A percentile compares a stretch with the other conserved stretches of the same genome.
Conservation (phyloP, 2,888 invertebrate genomes). For the Xestia ashworthii region DNA sequence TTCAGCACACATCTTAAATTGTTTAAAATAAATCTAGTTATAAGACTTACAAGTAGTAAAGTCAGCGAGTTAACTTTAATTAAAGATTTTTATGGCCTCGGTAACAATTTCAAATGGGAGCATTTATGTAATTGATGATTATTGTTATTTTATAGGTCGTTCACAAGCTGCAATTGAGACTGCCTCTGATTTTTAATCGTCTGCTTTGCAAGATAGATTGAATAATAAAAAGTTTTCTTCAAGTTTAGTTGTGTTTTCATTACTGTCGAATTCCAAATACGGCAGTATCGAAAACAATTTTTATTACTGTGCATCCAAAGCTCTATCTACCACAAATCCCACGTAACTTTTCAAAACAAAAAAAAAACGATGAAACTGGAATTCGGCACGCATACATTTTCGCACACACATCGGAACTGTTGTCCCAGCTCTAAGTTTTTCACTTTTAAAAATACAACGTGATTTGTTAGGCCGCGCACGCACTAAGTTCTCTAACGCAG, state of each 20-base stretch:
- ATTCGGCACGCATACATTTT: slow-evolving; percentile 38
- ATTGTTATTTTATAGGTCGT: slow-evolving; percentile 50
- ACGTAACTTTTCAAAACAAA: slow-evolving; percentile 26
- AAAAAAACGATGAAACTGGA: slow-evolving; percentile 9
- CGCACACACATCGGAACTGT: slow-evolving; percentile 32
- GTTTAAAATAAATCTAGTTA: slow-evolving; percentile 45
- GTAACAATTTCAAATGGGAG: slow-evolving; percentile 46
- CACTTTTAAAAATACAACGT: slow-evolving; percentile 56
- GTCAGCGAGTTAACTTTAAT: slow-evolving; percentile 52
- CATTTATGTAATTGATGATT: slow-evolving; percentile 56
- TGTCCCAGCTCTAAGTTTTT: slow-evolving; percentile 52
- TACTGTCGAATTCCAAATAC: background rate
- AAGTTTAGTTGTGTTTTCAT: background rate
- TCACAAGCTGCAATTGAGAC: slow-evolving; percentile 38
- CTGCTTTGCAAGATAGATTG: background rate
- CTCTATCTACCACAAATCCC: background rate
- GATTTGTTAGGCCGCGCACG: slow-evolving; percentile 60
- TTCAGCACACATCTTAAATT: slow-evolving; percentile 41
- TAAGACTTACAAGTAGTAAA: slow-evolving; percentile 36
- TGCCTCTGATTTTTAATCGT: slow-evolving; percentile 4
- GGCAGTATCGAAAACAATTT: slow-evolving; percentile 18
- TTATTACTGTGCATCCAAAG: slow-evolving; percentile 29
- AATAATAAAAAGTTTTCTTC: background rate
- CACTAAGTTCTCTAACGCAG: slow-evolving; percentile 41
- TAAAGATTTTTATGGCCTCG: slow-evolving; percentile 51